A percentile compares a stretch with the other conserved stretches of the same genome.
Conservation (phyloP, 2,113 vertebrate species). For the Acanthisitta chloris region DNA sequence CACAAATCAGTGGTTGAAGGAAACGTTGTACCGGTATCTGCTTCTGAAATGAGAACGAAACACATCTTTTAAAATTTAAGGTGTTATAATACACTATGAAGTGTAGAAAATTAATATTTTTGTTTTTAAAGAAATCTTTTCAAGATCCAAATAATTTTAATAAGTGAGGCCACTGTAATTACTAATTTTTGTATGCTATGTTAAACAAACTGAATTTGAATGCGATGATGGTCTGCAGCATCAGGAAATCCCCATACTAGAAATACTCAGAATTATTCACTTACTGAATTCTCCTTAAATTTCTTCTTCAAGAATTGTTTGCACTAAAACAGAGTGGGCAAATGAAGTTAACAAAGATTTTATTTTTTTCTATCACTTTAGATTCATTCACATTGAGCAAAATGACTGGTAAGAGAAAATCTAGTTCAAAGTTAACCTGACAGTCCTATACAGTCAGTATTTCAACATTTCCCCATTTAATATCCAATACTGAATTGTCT, state of each 20-base stretch:
- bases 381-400: background rate
- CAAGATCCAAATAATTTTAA: background rate
- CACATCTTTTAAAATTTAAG: background rate
- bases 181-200: background rate
- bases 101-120: background rate
- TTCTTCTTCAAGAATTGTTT: background rate
- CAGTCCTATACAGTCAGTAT: background rate
- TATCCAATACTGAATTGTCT: background rate
- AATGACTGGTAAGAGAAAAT: background rate
- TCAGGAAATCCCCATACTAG: background rate
- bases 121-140: background rate
- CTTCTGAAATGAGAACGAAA: background rate
- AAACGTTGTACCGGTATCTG: background rate
- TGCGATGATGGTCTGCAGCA: rapidly evolving
- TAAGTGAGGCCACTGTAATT: background rate
- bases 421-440: background rate
- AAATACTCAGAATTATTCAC: background rate
- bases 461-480: background rate
- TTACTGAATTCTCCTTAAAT: background rate
- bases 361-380: background rate
- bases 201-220: background rate
- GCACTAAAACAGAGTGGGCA: background rate
- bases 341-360: background rate
- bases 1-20: background rate
- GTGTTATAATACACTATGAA: background rate